Percentiles rank a stretch among this genome's conserved stretches.
These are phyloP conservation scores for Hydropotes inermis DNA, from an alignment of 2,113 vertebrate species.

Conservation along the genomic window DNA sequence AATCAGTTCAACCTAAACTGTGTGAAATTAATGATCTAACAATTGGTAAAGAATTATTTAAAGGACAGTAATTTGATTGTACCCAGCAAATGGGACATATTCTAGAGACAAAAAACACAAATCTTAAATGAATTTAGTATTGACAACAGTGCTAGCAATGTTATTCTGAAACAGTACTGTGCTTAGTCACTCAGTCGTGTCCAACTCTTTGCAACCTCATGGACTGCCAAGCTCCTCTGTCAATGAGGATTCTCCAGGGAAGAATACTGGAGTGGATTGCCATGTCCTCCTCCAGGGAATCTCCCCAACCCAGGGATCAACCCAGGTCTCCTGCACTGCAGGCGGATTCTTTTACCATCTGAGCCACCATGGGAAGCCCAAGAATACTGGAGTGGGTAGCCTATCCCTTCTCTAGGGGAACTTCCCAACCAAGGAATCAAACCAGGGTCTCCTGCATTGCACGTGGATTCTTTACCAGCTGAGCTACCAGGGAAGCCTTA, in stretches of 20 bases:
- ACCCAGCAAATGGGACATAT: neutral
- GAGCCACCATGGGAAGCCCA: neutral
- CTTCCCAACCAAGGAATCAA: neutral
- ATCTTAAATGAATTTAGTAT: neutral
- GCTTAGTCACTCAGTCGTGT: neutral
- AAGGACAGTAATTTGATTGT: neutral
- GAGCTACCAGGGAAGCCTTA: neutral
- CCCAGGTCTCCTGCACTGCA: neutral
- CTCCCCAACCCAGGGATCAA: neutral
- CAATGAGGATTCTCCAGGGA: neutral
- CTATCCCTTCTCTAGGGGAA: neutral
- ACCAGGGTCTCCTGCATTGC: neutral
- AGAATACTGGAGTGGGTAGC: neutral
- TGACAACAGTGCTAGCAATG: neutral
- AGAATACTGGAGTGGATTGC: neutral
- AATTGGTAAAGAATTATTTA: neutral
- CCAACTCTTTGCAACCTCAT: neutral
- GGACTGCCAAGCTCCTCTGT: neutral
- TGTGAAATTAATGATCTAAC: neutral
- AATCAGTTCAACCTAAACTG: neutral
- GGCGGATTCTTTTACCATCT: neutral
- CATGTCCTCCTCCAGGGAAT: neutral
- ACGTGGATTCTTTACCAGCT: neutral
- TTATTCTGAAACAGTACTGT: neutral
- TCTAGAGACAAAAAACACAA: neutral